phyloP scores from a whole-genome alignment of 2,113 vertebrate species.

The Scophthalmus maximus region DNA sequence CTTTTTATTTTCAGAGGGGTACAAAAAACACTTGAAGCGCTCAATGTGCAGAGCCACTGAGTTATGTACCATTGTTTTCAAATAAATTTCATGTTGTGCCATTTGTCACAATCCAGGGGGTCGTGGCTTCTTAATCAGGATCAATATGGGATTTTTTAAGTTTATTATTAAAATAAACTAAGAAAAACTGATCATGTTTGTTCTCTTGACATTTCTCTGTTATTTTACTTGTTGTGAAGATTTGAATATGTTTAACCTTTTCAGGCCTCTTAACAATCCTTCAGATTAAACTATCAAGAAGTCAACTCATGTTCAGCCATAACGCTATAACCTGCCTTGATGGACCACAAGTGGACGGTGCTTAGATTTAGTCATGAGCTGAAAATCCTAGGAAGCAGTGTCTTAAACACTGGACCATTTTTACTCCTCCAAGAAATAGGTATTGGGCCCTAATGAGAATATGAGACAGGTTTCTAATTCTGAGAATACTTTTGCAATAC shows the following conservation, averaged over 20 bases:
- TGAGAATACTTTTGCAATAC: too few species aligned
- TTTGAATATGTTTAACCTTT: too few species aligned
- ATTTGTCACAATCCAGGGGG: background rate
- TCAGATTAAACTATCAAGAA: background rate
- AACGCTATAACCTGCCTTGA: background rate
- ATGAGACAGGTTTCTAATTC: too few species aligned
- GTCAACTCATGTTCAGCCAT: background rate
- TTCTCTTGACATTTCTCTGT: background rate
- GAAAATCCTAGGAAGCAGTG: background rate
- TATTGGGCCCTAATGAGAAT: too few species aligned
- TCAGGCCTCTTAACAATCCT: too few species aligned
- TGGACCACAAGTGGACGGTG: background rate
- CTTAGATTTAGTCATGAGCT: background rate
- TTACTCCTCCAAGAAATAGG: too few species aligned
- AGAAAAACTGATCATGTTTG: too few species aligned
- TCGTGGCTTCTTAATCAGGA: background rate
- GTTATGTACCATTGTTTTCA: background rate
- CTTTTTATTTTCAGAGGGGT: too few species aligned
- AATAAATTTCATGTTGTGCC: background rate
- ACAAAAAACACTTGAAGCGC: background rate
- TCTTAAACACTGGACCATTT: too few species aligned
- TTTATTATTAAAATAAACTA: too few species aligned
- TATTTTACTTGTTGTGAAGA: background rate
- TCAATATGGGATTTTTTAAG: too few species aligned
- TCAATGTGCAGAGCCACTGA: background rate